Evolutionary conservation across 1,140 invertebrate species (phyloP).

Genomic region (Pseudomyrmex cubaensis): DNA sequence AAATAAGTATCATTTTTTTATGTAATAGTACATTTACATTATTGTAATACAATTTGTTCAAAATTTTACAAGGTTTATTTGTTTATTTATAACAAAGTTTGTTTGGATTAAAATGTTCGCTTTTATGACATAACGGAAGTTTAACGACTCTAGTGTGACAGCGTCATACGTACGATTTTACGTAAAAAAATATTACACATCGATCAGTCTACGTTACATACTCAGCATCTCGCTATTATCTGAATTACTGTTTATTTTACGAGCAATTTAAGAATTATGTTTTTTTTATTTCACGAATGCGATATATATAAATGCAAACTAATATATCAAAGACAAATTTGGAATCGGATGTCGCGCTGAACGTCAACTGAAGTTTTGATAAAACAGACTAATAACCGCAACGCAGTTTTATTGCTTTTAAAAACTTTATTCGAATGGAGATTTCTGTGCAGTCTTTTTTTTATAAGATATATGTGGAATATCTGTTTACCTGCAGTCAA

Average conservation of each 20-base stretch:
- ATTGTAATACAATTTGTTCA: no score
- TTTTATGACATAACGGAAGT: no score
- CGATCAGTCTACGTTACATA: conserved; percentile 14
- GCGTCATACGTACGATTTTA: conserved; percentile 9
- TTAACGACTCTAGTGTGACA: neutral
- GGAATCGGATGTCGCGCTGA: no score
- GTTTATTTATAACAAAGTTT: no score
- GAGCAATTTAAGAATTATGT: neutral
- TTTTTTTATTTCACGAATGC: neutral
- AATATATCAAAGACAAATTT: no score
- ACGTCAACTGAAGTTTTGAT: neutral
- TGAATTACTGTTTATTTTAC: neutral
- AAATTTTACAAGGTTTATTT: no score
- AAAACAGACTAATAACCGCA: neutral
- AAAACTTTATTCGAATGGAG: no score
- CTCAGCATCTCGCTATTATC: conserved; percentile 6
- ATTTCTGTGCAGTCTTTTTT: conserved; percentile 7
- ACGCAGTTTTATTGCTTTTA: neutral
- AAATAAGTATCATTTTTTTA: no score
- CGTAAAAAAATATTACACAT: conserved; percentile 2
- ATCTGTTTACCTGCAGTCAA: conserved; percentile 69
- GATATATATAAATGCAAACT: neutral
- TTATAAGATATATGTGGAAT: conserved; percentile 25
- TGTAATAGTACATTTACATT: no score
- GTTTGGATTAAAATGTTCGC: no score